phyloP scores from a whole-genome alignment of 2,113 vertebrate genomes.

The Microcebus murinus region DNA sequence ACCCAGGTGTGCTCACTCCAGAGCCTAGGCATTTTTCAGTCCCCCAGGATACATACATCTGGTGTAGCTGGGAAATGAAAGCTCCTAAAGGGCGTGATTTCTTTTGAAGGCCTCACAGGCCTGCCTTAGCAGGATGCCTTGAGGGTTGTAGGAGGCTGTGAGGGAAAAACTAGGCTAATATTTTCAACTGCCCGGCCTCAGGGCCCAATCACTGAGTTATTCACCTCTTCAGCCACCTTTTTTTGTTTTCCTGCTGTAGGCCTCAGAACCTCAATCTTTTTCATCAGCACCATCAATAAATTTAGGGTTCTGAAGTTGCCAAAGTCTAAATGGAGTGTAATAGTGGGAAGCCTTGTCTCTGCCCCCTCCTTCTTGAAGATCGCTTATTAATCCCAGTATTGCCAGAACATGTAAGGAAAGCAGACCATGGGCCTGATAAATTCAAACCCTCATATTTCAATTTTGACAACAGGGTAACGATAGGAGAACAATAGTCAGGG shows the following conservation, averaged over 20 bases:
- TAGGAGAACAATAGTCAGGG: not conserved
- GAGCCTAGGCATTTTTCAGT: not conserved
- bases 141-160: not conserved
- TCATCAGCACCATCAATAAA: not conserved
- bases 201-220: not conserved
- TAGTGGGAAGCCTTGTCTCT: not conserved
- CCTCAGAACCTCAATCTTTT: slow-evolving; percentile 21
- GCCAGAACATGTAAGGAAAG: slow-evolving; percentile 2
- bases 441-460: not conserved
- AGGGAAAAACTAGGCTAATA: slow-evolving; percentile 3
- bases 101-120: not conserved
- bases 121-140: not conserved
- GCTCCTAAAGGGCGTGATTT: not conserved
- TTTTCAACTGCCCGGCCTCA: not conserved
- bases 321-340: slow-evolving; percentile 1
- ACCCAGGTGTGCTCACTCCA: slow-evolving; percentile 15
- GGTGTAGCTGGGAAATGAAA: not conserved
- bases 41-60: not conserved
- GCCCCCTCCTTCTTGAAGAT: not conserved
- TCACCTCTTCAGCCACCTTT: not conserved
- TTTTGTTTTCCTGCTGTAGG: not conserved
- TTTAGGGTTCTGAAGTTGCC: not conserved
- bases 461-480: not conserved
- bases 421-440: slow-evolving; percentile 25
- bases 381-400: slow-evolving; percentile 3